Evolutionary conservation across 2,888 invertebrate species (phyloP), one percentile per base, ranked within the genome.

Genomic region (Andrena bicolor): DNA sequence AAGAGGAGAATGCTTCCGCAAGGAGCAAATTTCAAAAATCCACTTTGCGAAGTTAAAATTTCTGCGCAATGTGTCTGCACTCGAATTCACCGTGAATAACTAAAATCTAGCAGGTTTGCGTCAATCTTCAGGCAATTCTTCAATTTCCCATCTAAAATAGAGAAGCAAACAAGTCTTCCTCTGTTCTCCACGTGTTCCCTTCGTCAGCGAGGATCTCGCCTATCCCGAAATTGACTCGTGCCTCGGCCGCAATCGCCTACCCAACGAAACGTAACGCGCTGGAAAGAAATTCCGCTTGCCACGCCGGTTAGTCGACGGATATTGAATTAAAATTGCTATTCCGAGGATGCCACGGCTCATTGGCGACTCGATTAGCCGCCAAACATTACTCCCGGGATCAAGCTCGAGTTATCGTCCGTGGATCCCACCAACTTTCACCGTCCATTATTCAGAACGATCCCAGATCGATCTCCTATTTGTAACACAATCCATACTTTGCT

Each of bases 261-360:
- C 56, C 56, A 10, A 26, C 23, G 56, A 56, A 56, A 56, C 56
- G 26, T 56, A 56, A 23, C 56, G 56, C 23, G 23, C 23, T 56
- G 10, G 26, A 60, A 60, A 60, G 26, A 28, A 60, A 32, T 63
- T 30, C 28, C 13, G 63, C 28, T 35, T 20, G 30, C 32, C 3
- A 53, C 53, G 53, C 16, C 32, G 26, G 20, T 26, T 58, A 74
- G 61, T 65, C 53, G 76, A 64, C 83, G 85, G 82, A 87, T 85
- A 85, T 87, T 86, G 78, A 85, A 87, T 87, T 87, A 83, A 83
- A 80, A 77, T 81, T 23, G 77, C 66, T 80, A 84, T 80, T 84
- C 68, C 70, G 61, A 77, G 41, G 56, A 56, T 68, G 70, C 49
- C 61, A 77, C 68, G 85, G 84, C 73, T 86, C 85, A 71, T 71